phyloP scores from a whole-genome alignment of 1,140 invertebrate genomes.

The Mactra quadrangularis region DNA sequence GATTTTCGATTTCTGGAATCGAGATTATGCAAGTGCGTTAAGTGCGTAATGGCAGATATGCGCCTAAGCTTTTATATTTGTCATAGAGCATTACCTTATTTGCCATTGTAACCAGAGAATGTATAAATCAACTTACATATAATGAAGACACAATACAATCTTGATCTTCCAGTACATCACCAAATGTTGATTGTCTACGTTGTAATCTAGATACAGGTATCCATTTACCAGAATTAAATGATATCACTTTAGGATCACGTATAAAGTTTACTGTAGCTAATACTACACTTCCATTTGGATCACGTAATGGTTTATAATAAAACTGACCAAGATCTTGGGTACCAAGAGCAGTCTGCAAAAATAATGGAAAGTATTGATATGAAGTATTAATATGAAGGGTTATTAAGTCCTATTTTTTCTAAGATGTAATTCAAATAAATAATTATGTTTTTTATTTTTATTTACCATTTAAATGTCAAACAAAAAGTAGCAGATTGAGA shows the following conservation, averaged over 20 bases:
- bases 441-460: too few relatives aligned
- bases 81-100: too few relatives aligned
- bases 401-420: too few relatives aligned
- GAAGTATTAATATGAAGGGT: too few relatives aligned
- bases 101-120: too few relatives aligned
- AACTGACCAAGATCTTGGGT: constrained; percentile 96
- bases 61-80: too few relatives aligned
- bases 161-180: constrained; percentile 86
- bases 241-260: constrained; percentile 89
- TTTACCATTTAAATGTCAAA: background rate
- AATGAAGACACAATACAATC: constrained; percentile 80
- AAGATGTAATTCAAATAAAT: too few relatives aligned
- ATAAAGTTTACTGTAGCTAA: constrained; percentile 94
- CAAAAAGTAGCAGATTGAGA: too few relatives aligned
- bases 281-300: constrained; percentile 95
- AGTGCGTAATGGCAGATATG: too few relatives aligned
- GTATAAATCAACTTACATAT: constrained; percentile 67
- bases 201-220: constrained; percentile 91
- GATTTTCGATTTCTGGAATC: too few relatives aligned
- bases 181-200: constrained; percentile 72
- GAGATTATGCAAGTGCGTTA: too few relatives aligned
- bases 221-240: constrained; percentile 92
- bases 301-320: constrained; percentile 94
- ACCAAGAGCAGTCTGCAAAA: constrained; percentile 89
- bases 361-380: background rate